A percentile compares a stretch with the other conserved stretches of the same genome.
phyloP scores from a whole-genome alignment of 2,888 invertebrate genomes.

The Acutogordius australiensis region DNA sequence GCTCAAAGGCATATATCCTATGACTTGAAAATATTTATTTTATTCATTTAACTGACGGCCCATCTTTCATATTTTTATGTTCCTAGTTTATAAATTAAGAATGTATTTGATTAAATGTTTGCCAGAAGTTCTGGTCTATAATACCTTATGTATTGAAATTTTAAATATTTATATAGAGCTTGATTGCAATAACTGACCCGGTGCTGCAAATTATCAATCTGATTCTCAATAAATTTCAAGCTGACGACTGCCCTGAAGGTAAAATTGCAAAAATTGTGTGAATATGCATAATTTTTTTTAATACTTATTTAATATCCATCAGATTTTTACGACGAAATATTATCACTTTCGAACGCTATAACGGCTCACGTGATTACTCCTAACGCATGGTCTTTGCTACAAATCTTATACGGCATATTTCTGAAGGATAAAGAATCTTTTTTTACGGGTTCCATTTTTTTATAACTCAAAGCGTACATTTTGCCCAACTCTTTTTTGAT shows the following conservation, averaged over 20 bases:
- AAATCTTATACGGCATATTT: slow-evolving; percentile 52
- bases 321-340: slow-evolving; percentile 90
- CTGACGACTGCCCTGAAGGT: slow-evolving; percentile 34
- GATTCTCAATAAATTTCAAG: background rate
- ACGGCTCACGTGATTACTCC: slow-evolving; percentile 57
- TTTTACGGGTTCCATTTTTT: slow-evolving; percentile 36
- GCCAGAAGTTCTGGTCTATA: no score
- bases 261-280: no score
- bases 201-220: background rate
- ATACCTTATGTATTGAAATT: no score
- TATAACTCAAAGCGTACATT: no score
- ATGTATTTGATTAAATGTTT: no score
- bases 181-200: background rate
- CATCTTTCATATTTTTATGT: no score
- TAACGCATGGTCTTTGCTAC: slow-evolving; percentile 83
- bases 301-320: slow-evolving; percentile 15
- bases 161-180: no score
- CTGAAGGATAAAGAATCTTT: slow-evolving; percentile 77
- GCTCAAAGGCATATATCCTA: no score
- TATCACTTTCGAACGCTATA: slow-evolving; percentile 62
- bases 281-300: background rate
- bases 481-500: background rate
- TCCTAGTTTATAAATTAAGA: no score
- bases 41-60: no score
- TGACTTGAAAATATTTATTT: no score